A percentile compares a stretch with the other conserved stretches of the same genome.
These are phyloP conservation scores for Panulirus ornatus DNA, from an alignment of 1,140 invertebrate genomes.

Conservation along the genomic window DNA sequence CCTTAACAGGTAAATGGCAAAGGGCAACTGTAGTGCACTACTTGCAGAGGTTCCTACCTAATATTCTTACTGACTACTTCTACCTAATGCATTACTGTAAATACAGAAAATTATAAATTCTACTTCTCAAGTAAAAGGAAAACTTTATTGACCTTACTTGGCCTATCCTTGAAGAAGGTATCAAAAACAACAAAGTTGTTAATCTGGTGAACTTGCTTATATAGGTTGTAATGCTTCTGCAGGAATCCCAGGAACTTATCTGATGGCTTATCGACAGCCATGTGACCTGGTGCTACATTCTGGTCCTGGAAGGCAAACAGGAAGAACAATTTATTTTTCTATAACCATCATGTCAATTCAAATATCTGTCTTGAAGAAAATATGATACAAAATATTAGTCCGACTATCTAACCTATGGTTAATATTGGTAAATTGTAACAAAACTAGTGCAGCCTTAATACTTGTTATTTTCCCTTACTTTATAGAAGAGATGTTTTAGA, in stretches of 20 bases:
- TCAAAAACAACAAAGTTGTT: constrained; percentile 94
- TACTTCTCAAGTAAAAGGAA: too few relatives aligned
- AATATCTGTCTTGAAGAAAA: too few relatives aligned
- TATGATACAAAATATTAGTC: background rate
- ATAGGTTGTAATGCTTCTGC: constrained; percentile 88
- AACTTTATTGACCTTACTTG: constrained; percentile 55
- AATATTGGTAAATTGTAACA: background rate
- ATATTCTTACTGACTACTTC: too few relatives aligned
- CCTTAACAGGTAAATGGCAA: too few relatives aligned
- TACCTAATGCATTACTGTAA: too few relatives aligned
- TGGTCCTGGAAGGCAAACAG: constrained; percentile 81
- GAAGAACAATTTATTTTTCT: background rate
- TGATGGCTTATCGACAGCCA: constrained; percentile 94
- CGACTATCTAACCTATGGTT: background rate
- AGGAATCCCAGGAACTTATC: constrained; percentile 91
- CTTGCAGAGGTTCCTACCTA: too few relatives aligned
- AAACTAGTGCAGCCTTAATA: too few relatives aligned
- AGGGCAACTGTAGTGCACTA: too few relatives aligned
- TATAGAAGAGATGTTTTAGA: too few relatives aligned
- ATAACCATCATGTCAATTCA: too few relatives aligned
- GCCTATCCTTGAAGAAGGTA: constrained; percentile 85
- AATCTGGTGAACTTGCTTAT: constrained; percentile 86
- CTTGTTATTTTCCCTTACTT: too few relatives aligned
- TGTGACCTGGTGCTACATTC: constrained; percentile 83
- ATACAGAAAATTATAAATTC: too few relatives aligned